Base-by-base conservation (phyloP, 2,888 invertebrate species). In the Argyresthia albistria region DNA sequence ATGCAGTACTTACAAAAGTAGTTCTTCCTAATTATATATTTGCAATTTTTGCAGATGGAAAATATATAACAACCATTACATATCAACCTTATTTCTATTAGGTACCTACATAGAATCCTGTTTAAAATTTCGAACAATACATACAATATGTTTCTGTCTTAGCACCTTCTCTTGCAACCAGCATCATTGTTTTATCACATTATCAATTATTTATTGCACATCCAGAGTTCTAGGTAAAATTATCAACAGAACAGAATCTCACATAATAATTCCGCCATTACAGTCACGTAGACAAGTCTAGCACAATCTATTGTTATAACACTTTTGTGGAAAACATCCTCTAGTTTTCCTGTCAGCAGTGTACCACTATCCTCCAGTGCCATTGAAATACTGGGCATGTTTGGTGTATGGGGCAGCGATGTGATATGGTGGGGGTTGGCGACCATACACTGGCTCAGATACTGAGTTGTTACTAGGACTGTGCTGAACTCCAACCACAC, bases 321-420 rank as follows among this genome's bases (percentile, higher is more conserved):
- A 45, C 45, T 25, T 25, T 25, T 25, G 25, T 25, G 25, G 25
- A 45, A n/a, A 45, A 45, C 45, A 39, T 39, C 39, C 25, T 11
- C 39, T 9, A 9, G 39, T 39, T 65, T 65, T 64, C 73, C 64
- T 69, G 62, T 52, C 60, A 56, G 59, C 60, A 46, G 56, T 61
- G 64, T 59, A 62, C 62, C 70, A 75, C 72, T 86, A 87, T 80
- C 86, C 86, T 60, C 87, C 86, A 48, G 84, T 81, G 51, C 87
- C 87, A 67, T 89, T 89, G 63, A 91, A 92, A 66, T 90, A 90
- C 68, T 91, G 90, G 58, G 93, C 93, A 67, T 94, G 94, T 86
- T 94, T 94, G 11, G 95, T 95, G 67, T 92, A 94, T 3, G 92
- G 93, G 25, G 95, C 94, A 35, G 95, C 95, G 66, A 95, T 93